Evolutionary conservation across 2,888 invertebrate genomes (phyloP), one percentile per base, ranked within the genome.

Genomic region (Dryococelus australis): DNA sequence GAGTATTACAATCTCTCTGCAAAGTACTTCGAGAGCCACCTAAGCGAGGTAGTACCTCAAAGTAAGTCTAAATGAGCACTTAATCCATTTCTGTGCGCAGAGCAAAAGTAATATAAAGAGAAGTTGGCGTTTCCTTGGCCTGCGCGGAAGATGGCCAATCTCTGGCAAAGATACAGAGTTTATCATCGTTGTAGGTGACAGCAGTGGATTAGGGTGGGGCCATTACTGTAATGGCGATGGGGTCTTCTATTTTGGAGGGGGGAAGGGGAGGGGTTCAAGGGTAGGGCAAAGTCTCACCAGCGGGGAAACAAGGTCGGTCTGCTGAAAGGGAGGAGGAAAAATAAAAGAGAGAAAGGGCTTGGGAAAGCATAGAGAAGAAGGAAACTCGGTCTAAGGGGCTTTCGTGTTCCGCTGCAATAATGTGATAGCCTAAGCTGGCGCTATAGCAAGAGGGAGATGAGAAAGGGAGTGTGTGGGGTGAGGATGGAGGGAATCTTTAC

Each of bases 161-260:
- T 20, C n/a, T 65, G 65, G 65, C 65, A 65, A 65, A 65, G 65
- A 24, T 65, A 65, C 65, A 65, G 65, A 65, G 12, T 65, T 65
- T 65, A 65, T 65, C 65, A 65, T 65, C 65, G 65, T 65, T 65
- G 65, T 65, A 65, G 65, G 65, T 65, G 65, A 65, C 65, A 65
- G 65, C 65, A 16, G 65, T 65, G 65, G 65, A 65, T 65, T 65
- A 65, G 20, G 65, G 65, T 9, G n/a, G 65, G 65, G 65, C 65
- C 24, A 65, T 65, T 65, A 65, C 65, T 8, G 65, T 65, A 65
- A 65, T 65, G 65, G 65, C 65, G 65, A n/a, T 20, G 65, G 24
- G 65, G 24, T 65, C 47, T 10, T 35, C n/a, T n/a, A n/a, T 65
- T 24, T 65, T 65, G 65, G 65, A 0, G 65, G 16, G 10, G 8